Evolutionary conservation across 2,113 vertebrate species (phyloP).

Genomic region (Mustela nigripes): DNA sequence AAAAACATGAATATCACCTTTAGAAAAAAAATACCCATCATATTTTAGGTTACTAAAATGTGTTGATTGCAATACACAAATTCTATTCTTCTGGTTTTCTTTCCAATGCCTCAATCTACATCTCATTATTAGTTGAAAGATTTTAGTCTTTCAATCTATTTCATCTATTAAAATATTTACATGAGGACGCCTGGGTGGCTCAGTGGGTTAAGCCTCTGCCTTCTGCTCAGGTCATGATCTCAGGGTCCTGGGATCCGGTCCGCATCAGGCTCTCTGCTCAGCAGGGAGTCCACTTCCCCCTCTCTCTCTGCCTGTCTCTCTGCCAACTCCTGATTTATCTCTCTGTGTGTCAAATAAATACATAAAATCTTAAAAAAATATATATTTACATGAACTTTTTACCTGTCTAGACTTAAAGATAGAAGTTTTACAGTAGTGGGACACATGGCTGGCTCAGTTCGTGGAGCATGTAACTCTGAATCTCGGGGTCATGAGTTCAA

Average conservation of each 20-base stretch:
- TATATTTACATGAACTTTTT: background rate
- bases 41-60: constrained; percentile 46
- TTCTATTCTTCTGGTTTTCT: constrained; percentile 33
- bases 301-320: too few relatives aligned
- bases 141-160: background rate
- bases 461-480: background rate
- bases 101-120: constrained; percentile 17
- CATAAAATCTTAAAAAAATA: background rate
- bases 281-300: too few relatives aligned
- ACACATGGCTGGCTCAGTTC: background rate
- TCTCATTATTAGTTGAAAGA: constrained; percentile 12
- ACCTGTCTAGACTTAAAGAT: background rate
- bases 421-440: background rate
- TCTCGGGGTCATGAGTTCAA: background rate
- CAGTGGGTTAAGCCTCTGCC: too few relatives aligned
- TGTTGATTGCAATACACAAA: background rate
- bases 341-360: too few relatives aligned
- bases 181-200: background rate
- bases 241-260: too few relatives aligned
- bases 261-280: too few relatives aligned
- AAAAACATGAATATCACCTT: constrained; percentile 65
- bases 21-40: constrained; percentile 43
- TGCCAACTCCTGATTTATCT: too few relatives aligned
- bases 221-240: too few relatives aligned
- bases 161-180: background rate